These are phyloP conservation scores for Calliphora vomitoria DNA, from an alignment of 2,888 invertebrate species.

Conservation along the genomic window DNA sequence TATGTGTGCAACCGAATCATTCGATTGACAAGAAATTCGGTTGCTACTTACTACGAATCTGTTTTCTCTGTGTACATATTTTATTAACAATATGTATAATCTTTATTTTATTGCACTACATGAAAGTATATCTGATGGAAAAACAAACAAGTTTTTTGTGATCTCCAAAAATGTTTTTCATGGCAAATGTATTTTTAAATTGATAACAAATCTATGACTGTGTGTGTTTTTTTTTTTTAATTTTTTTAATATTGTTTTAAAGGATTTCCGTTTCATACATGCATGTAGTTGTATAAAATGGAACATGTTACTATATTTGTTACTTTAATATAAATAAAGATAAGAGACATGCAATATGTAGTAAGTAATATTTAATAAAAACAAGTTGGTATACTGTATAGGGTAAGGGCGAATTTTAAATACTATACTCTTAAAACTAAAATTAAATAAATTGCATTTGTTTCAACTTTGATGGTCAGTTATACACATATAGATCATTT, in stretches of 20 bases:
- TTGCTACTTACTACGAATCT: no score
- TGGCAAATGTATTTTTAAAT: slow-evolving; percentile 39
- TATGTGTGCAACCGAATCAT: no score
- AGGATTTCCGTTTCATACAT: slow-evolving; percentile 30
- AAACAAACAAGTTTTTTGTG: background rate
- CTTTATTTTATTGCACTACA: slow-evolving; percentile 35
- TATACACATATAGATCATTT: no score
- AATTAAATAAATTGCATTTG: no score
- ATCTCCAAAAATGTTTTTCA: slow-evolving; percentile 16
- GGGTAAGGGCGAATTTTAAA: no score
- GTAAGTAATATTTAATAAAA: background rate
- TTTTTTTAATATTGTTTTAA: background rate
- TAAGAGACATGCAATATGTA: slow-evolving; percentile 27
- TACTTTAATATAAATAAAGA: slow-evolving; percentile 15
- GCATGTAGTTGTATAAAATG: background rate
- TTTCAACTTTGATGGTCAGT: no score
- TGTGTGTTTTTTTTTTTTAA: background rate
- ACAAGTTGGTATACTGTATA: background rate
- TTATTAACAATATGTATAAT: slow-evolving; percentile 19
- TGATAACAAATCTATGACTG: slow-evolving; percentile 34
- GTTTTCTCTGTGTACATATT: no score
- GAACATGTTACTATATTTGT: slow-evolving; percentile 1
- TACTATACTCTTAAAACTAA: no score
- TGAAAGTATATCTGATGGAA: slow-evolving; percentile 6
- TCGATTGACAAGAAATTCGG: no score